These are phyloP conservation scores for Cetoscarus ocellatus DNA, from an alignment of 2,797 vertebrate species.

Conservation along the genomic window DNA sequence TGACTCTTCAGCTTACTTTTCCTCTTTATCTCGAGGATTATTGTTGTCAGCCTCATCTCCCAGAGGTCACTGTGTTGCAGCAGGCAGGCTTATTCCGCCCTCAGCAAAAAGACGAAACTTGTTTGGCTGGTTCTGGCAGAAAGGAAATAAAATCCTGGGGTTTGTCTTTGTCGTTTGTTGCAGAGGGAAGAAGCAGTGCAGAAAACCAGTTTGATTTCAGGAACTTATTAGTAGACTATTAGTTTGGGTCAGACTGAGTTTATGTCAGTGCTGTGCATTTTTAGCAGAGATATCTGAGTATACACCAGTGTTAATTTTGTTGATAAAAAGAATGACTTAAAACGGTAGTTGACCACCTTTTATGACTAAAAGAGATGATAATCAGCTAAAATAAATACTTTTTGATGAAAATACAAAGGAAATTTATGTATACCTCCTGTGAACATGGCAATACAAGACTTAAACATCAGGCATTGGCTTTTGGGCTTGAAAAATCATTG, in stretches of 20 bases:
- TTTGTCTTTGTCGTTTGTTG: constrained; percentile 73
- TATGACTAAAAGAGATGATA: no score
- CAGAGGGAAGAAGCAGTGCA: constrained; percentile 43
- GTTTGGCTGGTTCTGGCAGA: constrained; percentile 85
- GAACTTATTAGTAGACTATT: background rate
- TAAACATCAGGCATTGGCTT: no score
- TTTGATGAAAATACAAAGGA: no score
- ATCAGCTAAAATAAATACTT: no score
- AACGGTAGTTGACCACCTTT: no score
- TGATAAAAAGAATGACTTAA: no score
- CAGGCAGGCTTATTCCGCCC: constrained; percentile 70
- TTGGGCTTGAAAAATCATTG: no score
- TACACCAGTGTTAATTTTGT: no score
- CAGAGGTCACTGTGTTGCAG: constrained; percentile 66
- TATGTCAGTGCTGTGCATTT: background rate
- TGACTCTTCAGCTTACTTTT: constrained; percentile 40
- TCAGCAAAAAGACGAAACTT: constrained; percentile 74
- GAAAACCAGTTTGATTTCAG: constrained; percentile 39
- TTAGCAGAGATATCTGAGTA: background rate
- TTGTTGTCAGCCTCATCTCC: constrained; percentile 66
- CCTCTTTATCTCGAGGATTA: constrained; percentile 43
- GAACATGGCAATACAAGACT: no score
- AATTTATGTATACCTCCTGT: no score
- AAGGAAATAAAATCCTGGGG: constrained; percentile 83
- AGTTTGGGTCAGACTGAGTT: background rate